Conservation (phyloP, 2,113 vertebrate genomes). For the Rhabdornis inornatus region DNA sequence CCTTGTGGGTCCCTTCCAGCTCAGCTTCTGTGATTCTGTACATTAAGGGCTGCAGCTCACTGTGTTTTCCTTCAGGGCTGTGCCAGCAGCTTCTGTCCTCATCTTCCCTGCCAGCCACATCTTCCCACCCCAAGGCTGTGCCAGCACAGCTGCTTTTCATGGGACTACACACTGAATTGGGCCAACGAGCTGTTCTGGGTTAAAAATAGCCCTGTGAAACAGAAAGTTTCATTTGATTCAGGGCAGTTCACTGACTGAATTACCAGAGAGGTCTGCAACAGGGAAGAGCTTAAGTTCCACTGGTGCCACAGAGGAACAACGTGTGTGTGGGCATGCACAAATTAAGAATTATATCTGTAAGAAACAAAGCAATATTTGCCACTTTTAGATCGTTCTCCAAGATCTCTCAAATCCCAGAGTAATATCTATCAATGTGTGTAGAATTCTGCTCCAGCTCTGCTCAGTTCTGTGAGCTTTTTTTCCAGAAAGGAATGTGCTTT, state of each 20-base stretch:
- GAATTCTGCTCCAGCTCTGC: neutral
- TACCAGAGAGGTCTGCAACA: neutral
- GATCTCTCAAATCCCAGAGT: neutral
- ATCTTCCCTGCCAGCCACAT: neutral
- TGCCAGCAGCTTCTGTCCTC: neutral
- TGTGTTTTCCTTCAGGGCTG: neutral
- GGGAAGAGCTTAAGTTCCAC: neutral
- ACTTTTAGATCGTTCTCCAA: neutral
- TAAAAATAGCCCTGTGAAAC: neutral
- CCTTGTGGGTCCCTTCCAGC: neutral
- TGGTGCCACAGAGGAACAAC: neutral
- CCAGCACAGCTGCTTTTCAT: neutral
- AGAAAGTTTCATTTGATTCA: neutral
- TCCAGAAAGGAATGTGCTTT: neutral
- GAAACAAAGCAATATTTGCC: neutral
- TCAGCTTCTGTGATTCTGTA: neutral
- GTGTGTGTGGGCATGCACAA: neutral
- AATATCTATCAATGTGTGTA: neutral
- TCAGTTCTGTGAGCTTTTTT: neutral
- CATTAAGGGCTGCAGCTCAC: neutral
- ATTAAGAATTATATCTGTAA: neutral
- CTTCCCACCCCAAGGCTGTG: fast-evolving
- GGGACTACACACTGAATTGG: neutral
- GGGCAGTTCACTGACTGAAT: neutral
- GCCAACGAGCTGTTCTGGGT: neutral